A percentile compares a stretch with the other conserved stretches of the same genome.
These are phyloP conservation scores for Asbolus verrucosus DNA, from an alignment of 1,140 invertebrate species.

Conservation along the genomic window DNA sequence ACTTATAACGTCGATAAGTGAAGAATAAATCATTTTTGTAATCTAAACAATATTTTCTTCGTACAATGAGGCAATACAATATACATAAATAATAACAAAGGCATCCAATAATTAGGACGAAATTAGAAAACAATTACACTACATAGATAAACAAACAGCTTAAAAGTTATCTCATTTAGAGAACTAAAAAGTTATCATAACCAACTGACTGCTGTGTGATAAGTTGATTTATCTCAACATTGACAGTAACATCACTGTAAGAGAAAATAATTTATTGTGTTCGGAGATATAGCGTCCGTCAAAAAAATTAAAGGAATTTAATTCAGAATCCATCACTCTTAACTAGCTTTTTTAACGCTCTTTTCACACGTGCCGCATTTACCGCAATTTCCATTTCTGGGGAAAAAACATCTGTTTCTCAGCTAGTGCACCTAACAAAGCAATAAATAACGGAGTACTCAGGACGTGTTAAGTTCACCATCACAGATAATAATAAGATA, in stretches of 20 bases:
- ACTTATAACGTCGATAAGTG: constrained; percentile 7
- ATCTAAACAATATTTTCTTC: background rate
- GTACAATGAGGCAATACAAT: too few species aligned
- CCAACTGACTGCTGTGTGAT: background rate
- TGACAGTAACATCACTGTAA: constrained; percentile 25
- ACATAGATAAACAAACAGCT: background rate
- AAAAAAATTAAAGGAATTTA: constrained; percentile 29
- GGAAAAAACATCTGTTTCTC: constrained; percentile 13
- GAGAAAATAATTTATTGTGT: too few species aligned
- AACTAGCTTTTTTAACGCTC: background rate
- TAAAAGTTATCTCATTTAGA: background rate
- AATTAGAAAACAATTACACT: constrained; percentile 33
- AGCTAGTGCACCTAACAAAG: too few species aligned
- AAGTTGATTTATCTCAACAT: constrained; percentile 12
- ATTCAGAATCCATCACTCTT: constrained; percentile 15
- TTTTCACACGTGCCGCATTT: too few species aligned
- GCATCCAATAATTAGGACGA: constrained; percentile 18
- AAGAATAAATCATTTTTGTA: constrained; percentile 10
- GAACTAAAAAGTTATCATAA: background rate
- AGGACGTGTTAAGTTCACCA: constrained; percentile 10
- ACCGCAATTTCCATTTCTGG: background rate
- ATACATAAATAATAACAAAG: background rate
- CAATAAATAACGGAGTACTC: constrained; percentile 1
- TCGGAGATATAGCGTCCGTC: too few species aligned
- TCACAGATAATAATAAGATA: constrained; percentile 4